Percentiles rank a stretch among this genome's conserved stretches.
Evolutionary conservation across 2,888 invertebrate genomes (phyloP).

Genomic region (Tetheella fluctuosa): DNA sequence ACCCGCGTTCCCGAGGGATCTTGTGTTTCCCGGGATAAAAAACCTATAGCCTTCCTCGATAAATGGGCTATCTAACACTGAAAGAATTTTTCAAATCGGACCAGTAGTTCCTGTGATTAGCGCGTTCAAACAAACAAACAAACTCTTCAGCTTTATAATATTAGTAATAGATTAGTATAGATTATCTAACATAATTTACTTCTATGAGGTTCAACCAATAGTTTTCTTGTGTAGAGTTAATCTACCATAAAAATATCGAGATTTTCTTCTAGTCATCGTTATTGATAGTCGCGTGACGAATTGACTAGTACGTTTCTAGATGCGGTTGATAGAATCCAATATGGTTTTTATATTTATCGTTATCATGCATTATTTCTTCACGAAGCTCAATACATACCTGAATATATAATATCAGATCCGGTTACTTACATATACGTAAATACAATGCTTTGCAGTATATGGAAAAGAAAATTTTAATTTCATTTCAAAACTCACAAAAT

Average conservation of each 20-base stretch:
- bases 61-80: too few relatives aligned
- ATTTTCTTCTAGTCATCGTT: neutral
- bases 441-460: neutral
- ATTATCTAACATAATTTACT: neutral
- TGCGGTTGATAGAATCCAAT: conserved; percentile 28
- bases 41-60: too few relatives aligned
- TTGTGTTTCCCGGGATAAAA: too few relatives aligned
- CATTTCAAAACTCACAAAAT: neutral
- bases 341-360: conserved; percentile 33
- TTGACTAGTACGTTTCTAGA: conserved; percentile 36
- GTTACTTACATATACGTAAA: neutral
- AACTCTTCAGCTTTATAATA: too few relatives aligned
- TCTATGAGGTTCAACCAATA: neutral
- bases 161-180: too few relatives aligned
- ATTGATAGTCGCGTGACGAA: conserved; percentile 14
- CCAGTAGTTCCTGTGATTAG: too few relatives aligned
- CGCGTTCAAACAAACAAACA: too few relatives aligned
- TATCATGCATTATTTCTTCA: conserved; percentile 13
- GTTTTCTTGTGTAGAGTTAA: neutral
- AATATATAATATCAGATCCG: conserved; percentile 12
- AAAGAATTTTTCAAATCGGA: too few relatives aligned
- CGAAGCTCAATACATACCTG: conserved; percentile 10
- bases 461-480: neutral
- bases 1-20: too few relatives aligned
- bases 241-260: neutral